Evolutionary conservation across 2,888 invertebrate species (phyloP).

Genomic region (Drosophila prostipennis): DNA sequence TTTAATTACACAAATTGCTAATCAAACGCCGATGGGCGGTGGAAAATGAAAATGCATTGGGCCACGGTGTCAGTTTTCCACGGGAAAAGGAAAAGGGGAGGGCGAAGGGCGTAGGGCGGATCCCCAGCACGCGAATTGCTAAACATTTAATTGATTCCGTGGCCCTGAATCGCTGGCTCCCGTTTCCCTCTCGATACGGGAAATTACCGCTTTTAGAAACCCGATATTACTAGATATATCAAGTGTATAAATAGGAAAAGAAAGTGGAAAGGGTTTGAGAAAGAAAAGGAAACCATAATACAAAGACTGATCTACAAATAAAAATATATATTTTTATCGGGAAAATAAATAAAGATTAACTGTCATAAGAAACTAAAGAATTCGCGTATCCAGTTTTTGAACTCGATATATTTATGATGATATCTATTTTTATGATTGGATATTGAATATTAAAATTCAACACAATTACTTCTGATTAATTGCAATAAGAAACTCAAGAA

Average conservation of each 20-base stretch:
- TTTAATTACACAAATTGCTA: conserved; percentile 62
- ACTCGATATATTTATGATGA: no score
- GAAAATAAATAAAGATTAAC: no score
- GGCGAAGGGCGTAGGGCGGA: neutral
- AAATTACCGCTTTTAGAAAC: conserved; percentile 12
- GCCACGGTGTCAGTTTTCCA: conserved; percentile 16
- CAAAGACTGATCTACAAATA: neutral
- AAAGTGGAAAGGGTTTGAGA: no score
- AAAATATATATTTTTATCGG: no score
- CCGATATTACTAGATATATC: conserved; percentile 7
- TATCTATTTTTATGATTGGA: no score
- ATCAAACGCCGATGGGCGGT: conserved; percentile 22
- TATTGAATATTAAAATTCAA: no score
- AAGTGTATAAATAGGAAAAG: neutral
- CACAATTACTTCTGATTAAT: neutral
- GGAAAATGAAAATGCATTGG: conserved; percentile 17
- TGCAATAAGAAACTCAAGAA: neutral
- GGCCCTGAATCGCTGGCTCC: conserved; percentile 17
- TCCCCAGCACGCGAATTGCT: conserved; percentile 16
- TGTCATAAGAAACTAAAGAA: neutral
- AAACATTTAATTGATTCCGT: conserved; percentile 38
- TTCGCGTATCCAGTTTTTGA: no score
- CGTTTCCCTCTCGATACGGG: conserved; percentile 3
- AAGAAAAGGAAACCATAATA: no score
- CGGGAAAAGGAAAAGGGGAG: neutral